Conservation (phyloP, 2,113 vertebrate species). For the Gymnobelideus leadbeateri region DNA sequence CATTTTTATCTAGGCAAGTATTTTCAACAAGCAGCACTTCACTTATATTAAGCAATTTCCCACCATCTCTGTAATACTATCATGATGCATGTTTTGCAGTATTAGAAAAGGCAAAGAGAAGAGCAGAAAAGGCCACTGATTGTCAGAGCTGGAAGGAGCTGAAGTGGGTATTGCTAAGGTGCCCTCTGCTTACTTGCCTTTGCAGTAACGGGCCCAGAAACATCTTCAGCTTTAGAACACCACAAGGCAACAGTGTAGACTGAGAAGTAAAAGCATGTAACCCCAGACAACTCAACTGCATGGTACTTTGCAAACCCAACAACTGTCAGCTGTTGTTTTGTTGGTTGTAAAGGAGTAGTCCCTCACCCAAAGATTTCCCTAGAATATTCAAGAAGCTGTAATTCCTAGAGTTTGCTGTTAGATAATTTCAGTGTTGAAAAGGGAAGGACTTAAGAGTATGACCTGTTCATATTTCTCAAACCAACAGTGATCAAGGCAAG, state of each 20-base stretch:
- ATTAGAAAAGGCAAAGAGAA: slow-evolving; percentile 32
- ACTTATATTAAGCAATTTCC: slow-evolving; percentile 43
- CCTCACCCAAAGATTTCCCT: neutral
- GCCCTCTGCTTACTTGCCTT: neutral
- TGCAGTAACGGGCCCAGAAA: neutral
- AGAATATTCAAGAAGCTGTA: neutral
- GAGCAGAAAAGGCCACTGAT: slow-evolving; percentile 3
- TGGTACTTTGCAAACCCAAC: neutral
- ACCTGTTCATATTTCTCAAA: neutral
- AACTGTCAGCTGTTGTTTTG: neutral
- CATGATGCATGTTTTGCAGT: slow-evolving; percentile 23
- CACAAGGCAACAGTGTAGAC: neutral
- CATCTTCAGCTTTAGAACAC: slow-evolving; percentile 40
- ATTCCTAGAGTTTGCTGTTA: slow-evolving; percentile 1
- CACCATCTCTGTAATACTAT: neutral
- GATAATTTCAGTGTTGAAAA: neutral
- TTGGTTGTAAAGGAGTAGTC: neutral
- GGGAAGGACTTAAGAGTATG: neutral
- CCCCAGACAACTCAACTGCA: neutral
- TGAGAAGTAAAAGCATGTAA: neutral
- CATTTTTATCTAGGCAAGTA: slow-evolving; percentile 10
- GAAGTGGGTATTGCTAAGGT: neutral
- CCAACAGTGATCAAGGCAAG: slow-evolving; percentile 15
- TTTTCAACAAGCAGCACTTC: slow-evolving; percentile 27
- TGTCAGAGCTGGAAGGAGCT: neutral